Conservation (phyloP, 2,797 vertebrate genomes). For the Paratrypauchen microcephalus region DNA sequence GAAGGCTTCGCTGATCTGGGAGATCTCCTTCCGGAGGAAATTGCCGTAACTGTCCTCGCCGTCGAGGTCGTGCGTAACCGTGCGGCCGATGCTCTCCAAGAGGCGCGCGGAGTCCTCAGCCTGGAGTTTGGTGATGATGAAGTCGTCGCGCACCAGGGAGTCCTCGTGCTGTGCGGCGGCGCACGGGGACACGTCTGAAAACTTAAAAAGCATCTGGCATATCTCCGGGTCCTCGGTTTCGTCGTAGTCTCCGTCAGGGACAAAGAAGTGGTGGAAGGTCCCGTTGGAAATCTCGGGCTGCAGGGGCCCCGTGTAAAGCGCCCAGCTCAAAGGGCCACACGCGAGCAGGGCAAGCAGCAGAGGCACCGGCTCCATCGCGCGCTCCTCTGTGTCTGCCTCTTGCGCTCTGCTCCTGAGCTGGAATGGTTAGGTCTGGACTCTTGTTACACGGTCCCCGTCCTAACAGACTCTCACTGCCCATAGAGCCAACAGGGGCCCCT, state of each 20-base stretch:
- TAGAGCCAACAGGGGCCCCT: conserved; percentile 35
- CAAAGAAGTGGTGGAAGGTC: conserved; percentile 94
- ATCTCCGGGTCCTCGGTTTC: conserved; percentile 93
- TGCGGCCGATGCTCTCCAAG: conserved; percentile 87
- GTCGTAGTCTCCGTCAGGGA: conserved; percentile 95
- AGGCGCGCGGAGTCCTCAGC: conserved; percentile 91
- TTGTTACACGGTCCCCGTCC: conserved; percentile 63
- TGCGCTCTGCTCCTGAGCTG: conserved; percentile 49
- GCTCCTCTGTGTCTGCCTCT: conserved; percentile 45
- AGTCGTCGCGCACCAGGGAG: conserved; percentile 86
- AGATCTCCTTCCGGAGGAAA: conserved; percentile 87
- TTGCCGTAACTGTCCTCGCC: conserved; percentile 93
- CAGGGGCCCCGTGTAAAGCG: conserved; percentile 85
- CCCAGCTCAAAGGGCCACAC: conserved; percentile 65
- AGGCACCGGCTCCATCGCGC: conserved; percentile 73
- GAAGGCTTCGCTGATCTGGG: conserved; percentile 92
- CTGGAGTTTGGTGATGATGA: conserved; percentile 87
- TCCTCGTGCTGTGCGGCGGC: conserved; percentile 67
- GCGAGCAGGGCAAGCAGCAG: conserved; percentile 72
- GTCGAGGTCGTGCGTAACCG: conserved; percentile 91
- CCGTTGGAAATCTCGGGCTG: conserved; percentile 96
- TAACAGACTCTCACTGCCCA: neutral
- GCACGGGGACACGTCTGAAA: conserved; percentile 86
- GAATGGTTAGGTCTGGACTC: conserved; percentile 50
- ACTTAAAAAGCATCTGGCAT: conserved; percentile 93